Evolutionary conservation across 2,797 vertebrate species (phyloP).

Genomic region (Siniperca undulata): DNA sequence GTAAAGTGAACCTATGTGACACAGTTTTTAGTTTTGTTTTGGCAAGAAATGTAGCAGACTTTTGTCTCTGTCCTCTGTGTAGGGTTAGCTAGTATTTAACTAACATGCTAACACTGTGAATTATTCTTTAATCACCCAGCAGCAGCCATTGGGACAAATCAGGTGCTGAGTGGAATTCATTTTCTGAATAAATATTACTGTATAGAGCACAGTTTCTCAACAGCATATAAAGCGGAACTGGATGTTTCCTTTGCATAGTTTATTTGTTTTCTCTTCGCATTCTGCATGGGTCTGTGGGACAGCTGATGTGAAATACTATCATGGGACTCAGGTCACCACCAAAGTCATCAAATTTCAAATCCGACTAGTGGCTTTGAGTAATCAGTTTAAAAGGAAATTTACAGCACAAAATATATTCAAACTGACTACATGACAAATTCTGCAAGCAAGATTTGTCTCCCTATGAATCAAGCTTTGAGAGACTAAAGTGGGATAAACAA

Average conservation of each 20-base stretch:
- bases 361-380: constrained; percentile 34
- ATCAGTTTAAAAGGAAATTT: constrained; percentile 52
- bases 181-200: constrained; percentile 11
- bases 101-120: neutral
- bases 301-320: constrained; percentile 23
- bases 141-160: neutral
- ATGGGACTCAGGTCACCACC: constrained; percentile 26
- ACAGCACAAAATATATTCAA: constrained; percentile 47
- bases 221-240: neutral
- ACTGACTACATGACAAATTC: constrained; percentile 64
- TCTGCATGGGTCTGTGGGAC: neutral
- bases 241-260: constrained; percentile 5
- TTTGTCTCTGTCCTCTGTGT: neutral
- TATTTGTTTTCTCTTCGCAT: neutral
- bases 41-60: neutral
- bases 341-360: constrained; percentile 46
- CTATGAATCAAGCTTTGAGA: constrained; percentile 74
- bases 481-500: constrained; percentile 74
- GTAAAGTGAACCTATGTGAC: neutral
- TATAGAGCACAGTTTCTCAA: constrained; percentile 3
- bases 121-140: neutral
- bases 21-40: neutral
- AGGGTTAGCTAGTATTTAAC: neutral
- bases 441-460: constrained; percentile 60
- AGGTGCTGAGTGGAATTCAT: constrained; percentile 1